Evolutionary conservation across 35 echinoderm and acorn worm genomes (phyloP), one percentile per base, ranked within the genome.

Genomic region (Anneissia japonica): DNA sequence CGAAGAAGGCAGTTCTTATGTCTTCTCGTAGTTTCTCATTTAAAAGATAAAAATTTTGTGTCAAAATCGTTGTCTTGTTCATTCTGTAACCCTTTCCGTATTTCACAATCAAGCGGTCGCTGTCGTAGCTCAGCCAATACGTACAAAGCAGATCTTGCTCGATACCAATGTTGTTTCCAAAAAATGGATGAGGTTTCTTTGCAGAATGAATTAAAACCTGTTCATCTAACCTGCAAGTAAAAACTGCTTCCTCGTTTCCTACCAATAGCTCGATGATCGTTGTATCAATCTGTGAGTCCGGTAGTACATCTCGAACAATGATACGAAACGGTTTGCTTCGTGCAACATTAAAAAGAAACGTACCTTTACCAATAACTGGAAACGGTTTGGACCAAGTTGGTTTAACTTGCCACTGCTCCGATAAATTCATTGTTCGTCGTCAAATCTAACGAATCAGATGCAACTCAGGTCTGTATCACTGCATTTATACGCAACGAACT

Each of bases 121-220:
- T 81, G 56, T 88, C 87, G 51, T 88, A 88, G 72, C 87, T 88
- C 10, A 51, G 82, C 87, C 87, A 88, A 37, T 88, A 88, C 16
- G 87, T 82, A 29, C n/a, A 30, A 26, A 36, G 81, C 34, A 30
- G 30, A 0, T 30, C 26, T 23, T 37, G 43, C 0, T 46, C 79
- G 16, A n/a, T 31, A 12, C 32, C 77, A 80, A 88, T 37, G 16
- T 80, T 34, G 5, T 16, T 77, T 17, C 39, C 72, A 35, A 77
- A 33, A 0, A 21, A 29, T 40, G 35, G n/a, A 9, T 4, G 7
- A 28, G 19, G 37, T 11, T 79, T 19, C 4, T n/a, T 11, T 4
- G 17, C 11, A 0, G 26, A 26, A 30, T 0, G 0, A 26, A 35
- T 37, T n/a, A n/a, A n/a, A n/a, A n/a, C n/a, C n/a, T n/a, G n/a